phyloP scores from a whole-genome alignment of 1,140 invertebrate genomes.

The Batillaria attramentaria region DNA sequence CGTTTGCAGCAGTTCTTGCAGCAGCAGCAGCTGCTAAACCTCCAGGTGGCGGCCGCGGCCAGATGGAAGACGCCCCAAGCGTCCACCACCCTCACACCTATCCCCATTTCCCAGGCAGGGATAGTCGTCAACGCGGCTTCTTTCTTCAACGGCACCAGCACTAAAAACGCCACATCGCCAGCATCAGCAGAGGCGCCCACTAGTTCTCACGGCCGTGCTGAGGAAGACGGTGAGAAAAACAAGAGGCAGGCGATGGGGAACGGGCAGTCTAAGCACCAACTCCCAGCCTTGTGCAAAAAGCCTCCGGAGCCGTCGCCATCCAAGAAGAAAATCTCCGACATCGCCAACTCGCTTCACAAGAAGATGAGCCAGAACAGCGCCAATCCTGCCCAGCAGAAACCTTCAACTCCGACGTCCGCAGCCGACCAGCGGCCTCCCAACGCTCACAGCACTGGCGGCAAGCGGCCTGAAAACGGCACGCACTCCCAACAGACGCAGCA shows the following conservation, averaged over 20 bases:
- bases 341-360: conserved; percentile 36
- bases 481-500: background rate
- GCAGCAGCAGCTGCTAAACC: conserved; percentile 8
- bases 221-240: background rate
- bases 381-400: background rate
- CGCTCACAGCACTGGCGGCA: background rate
- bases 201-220: background rate
- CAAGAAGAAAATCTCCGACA: conserved; percentile 38
- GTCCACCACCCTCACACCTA: background rate
- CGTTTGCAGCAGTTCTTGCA: conserved; percentile 5
- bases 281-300: background rate
- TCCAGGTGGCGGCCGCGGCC: background rate
- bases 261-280: background rate
- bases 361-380: conserved; percentile 6
- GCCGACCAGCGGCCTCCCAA: conserved; percentile 7
- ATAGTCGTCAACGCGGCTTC: no score
- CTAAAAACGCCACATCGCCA: no score
- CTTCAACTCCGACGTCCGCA: background rate
- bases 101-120: no score
- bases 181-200: no score
- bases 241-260: background rate
- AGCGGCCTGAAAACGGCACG: background rate
- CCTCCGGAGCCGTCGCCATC: background rate
- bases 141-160: no score
- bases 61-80: background rate